Conservation (phyloP, 2,113 vertebrate species). For the Callaeas wilsoni region DNA sequence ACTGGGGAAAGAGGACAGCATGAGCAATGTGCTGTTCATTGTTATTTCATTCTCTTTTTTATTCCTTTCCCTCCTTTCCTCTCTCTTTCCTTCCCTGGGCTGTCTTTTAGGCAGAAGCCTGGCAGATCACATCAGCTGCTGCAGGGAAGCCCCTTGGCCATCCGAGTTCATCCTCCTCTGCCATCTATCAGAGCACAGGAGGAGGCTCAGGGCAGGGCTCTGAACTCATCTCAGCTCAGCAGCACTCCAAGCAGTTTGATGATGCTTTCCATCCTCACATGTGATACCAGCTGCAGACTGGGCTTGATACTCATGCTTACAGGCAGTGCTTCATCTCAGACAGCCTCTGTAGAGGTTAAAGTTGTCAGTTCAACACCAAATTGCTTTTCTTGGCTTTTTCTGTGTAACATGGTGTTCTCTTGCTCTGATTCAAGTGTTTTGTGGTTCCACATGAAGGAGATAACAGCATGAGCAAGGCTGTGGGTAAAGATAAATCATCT, state of each 20-base stretch:
- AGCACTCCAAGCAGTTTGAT: background rate
- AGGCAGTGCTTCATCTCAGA: background rate
- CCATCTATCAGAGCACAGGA: background rate
- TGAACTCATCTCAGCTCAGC: background rate
- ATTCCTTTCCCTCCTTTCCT: background rate
- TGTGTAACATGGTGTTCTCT: background rate
- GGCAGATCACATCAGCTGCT: background rate
- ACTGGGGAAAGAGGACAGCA: background rate
- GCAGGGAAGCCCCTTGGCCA: conserved; percentile 32
- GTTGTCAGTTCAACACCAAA: background rate
- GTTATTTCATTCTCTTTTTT: background rate
- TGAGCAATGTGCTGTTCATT: background rate
- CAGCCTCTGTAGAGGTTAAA: background rate
- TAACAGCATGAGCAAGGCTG: conserved; percentile 32
- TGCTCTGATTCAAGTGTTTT: conserved; percentile 3
- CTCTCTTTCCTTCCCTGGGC: background rate
- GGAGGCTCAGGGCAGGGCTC: background rate
- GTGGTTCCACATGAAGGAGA: conserved; percentile 17
- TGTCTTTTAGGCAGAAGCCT: conserved; percentile 2
- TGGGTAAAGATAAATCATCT: conserved; percentile 34
- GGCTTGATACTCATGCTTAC: background rate
- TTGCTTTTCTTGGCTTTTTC: conserved; percentile 5
- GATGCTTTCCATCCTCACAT: background rate
- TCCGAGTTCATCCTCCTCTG: background rate
- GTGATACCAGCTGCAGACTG: background rate